phyloP scores from a whole-genome alignment of 2,113 vertebrate species.

The Ictalurus furcatus region DNA sequence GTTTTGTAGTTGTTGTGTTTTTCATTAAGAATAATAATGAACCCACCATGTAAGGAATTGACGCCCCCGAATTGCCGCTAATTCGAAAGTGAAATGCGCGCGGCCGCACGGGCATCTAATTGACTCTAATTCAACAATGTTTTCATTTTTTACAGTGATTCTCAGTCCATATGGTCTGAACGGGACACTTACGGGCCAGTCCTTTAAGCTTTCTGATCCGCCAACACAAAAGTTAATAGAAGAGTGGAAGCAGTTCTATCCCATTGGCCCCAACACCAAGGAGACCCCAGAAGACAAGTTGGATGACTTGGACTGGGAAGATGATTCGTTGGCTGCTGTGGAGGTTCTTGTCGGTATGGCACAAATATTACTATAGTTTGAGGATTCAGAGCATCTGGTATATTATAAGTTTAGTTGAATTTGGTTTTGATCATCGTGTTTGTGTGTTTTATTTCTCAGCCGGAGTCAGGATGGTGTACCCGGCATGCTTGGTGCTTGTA shows the following conservation, averaged over 20 bases:
- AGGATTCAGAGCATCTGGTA: no score
- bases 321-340: conserved; percentile 95
- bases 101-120: no score
- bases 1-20: no score
- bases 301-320: conserved; percentile 97
- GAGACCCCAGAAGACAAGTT: conserved; percentile 85
- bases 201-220: conserved; percentile 96
- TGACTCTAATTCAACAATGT: no score
- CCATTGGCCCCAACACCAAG: conserved; percentile 88
- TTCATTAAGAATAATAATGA: no score
- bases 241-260: conserved; percentile 99
- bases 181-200: conserved; percentile 95
- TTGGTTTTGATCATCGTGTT: background rate
- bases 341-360: conserved; percentile 96
- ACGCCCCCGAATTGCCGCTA: no score
- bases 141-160: conserved; percentile 78
- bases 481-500: conserved; percentile 92
- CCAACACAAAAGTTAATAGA: conserved; percentile 95
- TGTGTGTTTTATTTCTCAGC: conserved; percentile 67
- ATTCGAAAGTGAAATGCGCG: no score
- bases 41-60: no score
- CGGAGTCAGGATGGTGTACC: conserved; percentile 97
- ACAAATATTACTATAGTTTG: background rate
- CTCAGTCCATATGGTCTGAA: conserved; percentile 97
- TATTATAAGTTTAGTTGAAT: background rate